Conservation (phyloP, 1,140 invertebrate genomes). For the Drosophila ogumai region DNA sequence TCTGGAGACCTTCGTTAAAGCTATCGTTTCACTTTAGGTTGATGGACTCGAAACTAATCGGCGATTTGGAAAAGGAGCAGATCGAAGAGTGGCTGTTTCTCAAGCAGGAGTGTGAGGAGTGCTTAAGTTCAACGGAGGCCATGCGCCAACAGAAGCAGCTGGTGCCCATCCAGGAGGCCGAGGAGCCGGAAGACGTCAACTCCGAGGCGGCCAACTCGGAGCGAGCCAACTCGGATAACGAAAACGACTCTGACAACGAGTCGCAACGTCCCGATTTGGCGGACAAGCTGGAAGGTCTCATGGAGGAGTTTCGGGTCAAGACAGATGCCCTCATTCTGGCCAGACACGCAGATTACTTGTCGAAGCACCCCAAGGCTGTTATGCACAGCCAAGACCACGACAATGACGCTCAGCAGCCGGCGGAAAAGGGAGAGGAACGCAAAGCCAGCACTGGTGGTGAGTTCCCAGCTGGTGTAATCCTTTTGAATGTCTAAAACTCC, state of each 20-base stretch:
- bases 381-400: slow-evolving; percentile 76
- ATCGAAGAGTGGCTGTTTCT: slow-evolving; percentile 94
- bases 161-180: slow-evolving; percentile 88
- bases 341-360: slow-evolving; percentile 87
- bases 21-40: slow-evolving; percentile 40
- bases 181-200: slow-evolving; percentile 85
- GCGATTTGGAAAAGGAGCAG: slow-evolving; percentile 88
- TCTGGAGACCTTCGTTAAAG: not conserved
- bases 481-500: not conserved
- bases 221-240: slow-evolving; percentile 87
- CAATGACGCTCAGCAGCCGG: slow-evolving; percentile 41
- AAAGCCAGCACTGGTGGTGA: slow-evolving; percentile 63
- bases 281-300: slow-evolving; percentile 89
- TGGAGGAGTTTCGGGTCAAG: slow-evolving; percentile 89
- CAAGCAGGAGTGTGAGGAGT: slow-evolving; percentile 94
- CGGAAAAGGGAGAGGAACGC: slow-evolving; percentile 65
- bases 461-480: not conserved
- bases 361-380: slow-evolving; percentile 80
- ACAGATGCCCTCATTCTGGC: slow-evolving; percentile 88
- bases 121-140: slow-evolving; percentile 88
- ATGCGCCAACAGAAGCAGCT: slow-evolving; percentile 86
- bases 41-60: slow-evolving; percentile 87
- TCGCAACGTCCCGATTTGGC: slow-evolving; percentile 88
- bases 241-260: slow-evolving; percentile 88
- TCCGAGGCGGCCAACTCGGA: slow-evolving; percentile 85